These are phyloP conservation scores for Oryzias melastigma DNA, from an alignment of 2,113 vertebrate species.

Conservation along the genomic window DNA sequence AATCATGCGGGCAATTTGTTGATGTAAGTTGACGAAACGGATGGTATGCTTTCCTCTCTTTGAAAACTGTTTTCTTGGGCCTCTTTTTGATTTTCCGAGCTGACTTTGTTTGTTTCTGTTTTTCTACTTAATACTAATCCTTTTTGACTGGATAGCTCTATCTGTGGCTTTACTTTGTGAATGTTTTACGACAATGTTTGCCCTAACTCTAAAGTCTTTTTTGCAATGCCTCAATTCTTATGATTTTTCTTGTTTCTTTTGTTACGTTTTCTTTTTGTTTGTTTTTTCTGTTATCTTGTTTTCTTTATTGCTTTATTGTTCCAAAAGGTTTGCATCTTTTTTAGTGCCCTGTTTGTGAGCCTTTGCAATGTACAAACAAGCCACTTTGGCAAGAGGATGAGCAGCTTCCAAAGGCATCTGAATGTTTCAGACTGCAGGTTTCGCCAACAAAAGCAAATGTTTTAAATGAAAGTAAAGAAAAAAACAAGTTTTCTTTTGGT, in stretches of 20 bases:
- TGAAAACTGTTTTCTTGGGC: constrained; percentile 75
- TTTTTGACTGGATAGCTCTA: constrained; percentile 72
- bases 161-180: constrained; percentile 83
- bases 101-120: constrained; percentile 61
- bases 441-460: constrained; percentile 4
- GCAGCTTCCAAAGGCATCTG: constrained; percentile 73
- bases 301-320: constrained; percentile 44
- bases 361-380: constrained; percentile 72
- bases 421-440: constrained; percentile 61
- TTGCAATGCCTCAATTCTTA: constrained; percentile 69
- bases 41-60: constrained; percentile 88
- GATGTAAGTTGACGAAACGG: constrained; percentile 98
- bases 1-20: constrained; percentile 99
- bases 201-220: constrained; percentile 73
- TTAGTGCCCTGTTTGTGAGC: constrained; percentile 77
- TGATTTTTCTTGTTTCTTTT: constrained; percentile 21
- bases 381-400: constrained; percentile 72
- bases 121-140: constrained; percentile 73
- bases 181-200: constrained; percentile 76
- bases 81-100: constrained; percentile 73
- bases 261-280: constrained; percentile 19
- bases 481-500: constrained; percentile 2
- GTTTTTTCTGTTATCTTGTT: constrained; percentile 51
- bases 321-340: constrained; percentile 75
- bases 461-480: constrained; percentile 1